Conservation (phyloP, 2,797 vertebrate genomes). For the Scyliorhinus canicula region DNA sequence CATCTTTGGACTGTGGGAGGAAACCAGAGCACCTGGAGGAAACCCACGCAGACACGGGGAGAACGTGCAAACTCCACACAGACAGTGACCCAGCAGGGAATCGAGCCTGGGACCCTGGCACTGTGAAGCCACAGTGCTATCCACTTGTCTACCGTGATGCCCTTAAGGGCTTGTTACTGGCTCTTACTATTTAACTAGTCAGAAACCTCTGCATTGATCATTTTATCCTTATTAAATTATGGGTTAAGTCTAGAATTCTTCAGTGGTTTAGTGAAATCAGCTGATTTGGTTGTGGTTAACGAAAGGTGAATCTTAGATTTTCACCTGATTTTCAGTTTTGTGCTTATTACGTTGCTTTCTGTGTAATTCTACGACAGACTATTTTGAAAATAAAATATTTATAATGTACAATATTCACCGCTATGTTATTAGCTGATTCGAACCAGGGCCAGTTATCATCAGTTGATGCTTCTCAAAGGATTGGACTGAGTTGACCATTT, state of each 20-base stretch:
- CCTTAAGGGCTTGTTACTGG: neutral
- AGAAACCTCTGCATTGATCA: neutral
- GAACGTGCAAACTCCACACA: no score
- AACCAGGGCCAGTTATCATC: neutral
- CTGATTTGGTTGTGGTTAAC: neutral
- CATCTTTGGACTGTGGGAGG: no score
- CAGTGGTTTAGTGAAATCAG: neutral
- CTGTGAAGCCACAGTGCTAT: no score
- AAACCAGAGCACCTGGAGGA: no score
- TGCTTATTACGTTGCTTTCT: neutral
- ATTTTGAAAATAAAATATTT: conserved; percentile 5
- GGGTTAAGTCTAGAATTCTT: neutral
- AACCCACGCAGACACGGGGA: no score
- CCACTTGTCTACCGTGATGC: no score
- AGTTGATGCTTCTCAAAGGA: neutral
- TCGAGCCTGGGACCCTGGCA: no score
- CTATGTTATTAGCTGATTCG: neutral
- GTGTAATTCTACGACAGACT: neutral
- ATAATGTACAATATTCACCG: neutral
- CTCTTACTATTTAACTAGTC: neutral
- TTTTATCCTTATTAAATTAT: neutral
- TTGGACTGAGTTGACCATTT: neutral
- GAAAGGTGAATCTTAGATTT: neutral
- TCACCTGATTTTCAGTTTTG: neutral
- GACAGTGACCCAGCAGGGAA: no score